Evolutionary conservation across 2,797 vertebrate species (phyloP), one percentile per base, ranked within the genome.

Genomic region (Rachycentron canadum): DNA sequence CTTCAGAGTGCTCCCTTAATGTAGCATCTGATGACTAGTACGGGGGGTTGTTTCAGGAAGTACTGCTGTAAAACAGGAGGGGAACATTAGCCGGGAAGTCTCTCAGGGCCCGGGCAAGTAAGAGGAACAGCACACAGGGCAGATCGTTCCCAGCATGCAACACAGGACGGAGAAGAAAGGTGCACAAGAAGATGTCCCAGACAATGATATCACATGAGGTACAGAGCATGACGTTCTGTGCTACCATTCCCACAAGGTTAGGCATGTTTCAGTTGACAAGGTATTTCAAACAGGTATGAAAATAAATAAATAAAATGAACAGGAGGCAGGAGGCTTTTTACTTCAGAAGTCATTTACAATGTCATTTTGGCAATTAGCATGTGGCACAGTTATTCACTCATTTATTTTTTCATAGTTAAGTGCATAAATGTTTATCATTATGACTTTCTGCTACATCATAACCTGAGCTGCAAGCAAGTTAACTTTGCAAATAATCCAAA

Each of bases 1-100:
- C 90, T 93, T 93, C 82, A 92, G 91, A 94, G 94, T 92, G 89
- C 92, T 93, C 91, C 91, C 88, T 94, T 95, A 95, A 95, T 94
- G 92, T 93, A 92, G 93, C 89, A 86, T 93, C 94, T 94, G 92
- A 95, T 93, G 91, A 92, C 90, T 93, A 85, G 91, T 89, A 84
- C 86, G 89, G 88, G 43, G 92, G 93, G 89, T 83, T 83, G 86
- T 94, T 94, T 88, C 92, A 93, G 93, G 93, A 94, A 95, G 90
- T 87, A 81, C 69, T 88, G 91, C 90, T 93, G 91, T 94, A 92
- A 93, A 93, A 91, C 90, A 93, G 92, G 87, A 91, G 88, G 90
- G 89, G 88, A 94, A 93, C 94, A 93, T 95, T 94, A 94, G 91
- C 90, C 69, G 83, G 80, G 63, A 86, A 83, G 83, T 93, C 93